A percentile compares a stretch with the other conserved stretches of the same genome.
Evolutionary conservation across 1,140 invertebrate species (phyloP).

Genomic region (Drosophila setifemur): DNA sequence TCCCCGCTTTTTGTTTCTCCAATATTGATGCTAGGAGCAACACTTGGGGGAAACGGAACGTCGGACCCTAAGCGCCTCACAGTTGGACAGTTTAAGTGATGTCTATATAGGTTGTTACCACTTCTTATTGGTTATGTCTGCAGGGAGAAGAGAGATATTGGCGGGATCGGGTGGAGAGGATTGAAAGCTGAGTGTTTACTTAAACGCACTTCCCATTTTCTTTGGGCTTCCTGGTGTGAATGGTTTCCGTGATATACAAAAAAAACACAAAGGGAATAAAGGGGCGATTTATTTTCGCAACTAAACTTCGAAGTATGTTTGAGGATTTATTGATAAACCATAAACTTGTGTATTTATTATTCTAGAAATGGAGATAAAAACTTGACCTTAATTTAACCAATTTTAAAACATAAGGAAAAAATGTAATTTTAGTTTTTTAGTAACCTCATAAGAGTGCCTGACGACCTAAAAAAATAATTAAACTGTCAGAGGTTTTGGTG

Average conservation of each 20-base stretch:
- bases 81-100: slow-evolving; percentile 74
- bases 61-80: slow-evolving; percentile 21
- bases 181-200: slow-evolving; percentile 1
- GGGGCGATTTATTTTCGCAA: too few species aligned
- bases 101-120: slow-evolving; percentile 27
- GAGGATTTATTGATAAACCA: too few species aligned
- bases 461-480: slow-evolving; percentile 66
- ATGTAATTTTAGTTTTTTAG: slow-evolving; percentile 30
- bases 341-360: too few species aligned
- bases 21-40: slow-evolving; percentile 27
- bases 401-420: slow-evolving; percentile 3
- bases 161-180: neutral
- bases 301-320: too few species aligned
- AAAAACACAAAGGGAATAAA: neutral
- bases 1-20: slow-evolving; percentile 31
- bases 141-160: neutral
- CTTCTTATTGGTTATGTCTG: slow-evolving; percentile 16
- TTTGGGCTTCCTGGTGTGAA: neutral
- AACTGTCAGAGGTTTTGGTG: slow-evolving; percentile 54
- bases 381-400: too few species aligned
- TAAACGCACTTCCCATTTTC: slow-evolving; percentile 16
- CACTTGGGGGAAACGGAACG: slow-evolving; percentile 29
- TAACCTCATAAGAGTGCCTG: slow-evolving; percentile 35
- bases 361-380: too few species aligned
- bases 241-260: neutral